A percentile compares a stretch with the other conserved stretches of the same genome.
Evolutionary conservation across 2,113 vertebrate species (phyloP).

Genomic region (Peromyscus californicus): DNA sequence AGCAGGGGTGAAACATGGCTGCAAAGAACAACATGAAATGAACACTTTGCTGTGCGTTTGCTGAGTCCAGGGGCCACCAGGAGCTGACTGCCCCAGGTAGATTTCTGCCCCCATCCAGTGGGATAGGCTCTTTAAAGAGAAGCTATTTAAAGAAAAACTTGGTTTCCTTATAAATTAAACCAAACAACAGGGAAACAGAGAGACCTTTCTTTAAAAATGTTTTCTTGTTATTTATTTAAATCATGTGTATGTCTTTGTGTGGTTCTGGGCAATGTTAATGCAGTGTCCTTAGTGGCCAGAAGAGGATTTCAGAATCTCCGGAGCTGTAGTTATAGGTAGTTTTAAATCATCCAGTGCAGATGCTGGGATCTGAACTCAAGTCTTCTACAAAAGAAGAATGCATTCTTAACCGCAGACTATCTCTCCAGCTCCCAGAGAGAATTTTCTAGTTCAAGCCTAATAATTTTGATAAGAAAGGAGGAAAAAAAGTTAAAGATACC

Average conservation of each 20-base stretch:
- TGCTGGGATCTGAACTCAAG: neutral
- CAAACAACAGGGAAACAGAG: neutral
- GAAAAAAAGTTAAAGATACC: neutral
- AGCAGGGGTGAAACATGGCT: neutral
- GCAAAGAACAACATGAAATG: neutral
- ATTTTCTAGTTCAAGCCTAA: slow-evolving; percentile 12
- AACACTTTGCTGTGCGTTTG: neutral
- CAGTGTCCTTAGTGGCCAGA: neutral
- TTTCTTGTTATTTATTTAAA: neutral
- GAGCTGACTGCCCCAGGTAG: neutral
- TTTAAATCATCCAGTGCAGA: neutral
- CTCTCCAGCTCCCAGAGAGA: neutral
- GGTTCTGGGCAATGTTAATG: neutral
- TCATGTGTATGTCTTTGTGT: neutral
- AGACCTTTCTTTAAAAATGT: neutral
- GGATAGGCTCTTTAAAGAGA: neutral
- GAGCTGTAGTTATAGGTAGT: neutral
- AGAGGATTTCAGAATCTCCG: neutral
- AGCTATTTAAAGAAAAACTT: neutral
- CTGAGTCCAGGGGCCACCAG: rapidly evolving
- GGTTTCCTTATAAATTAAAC: neutral
- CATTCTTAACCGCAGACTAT: neutral
- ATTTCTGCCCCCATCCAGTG: neutral
- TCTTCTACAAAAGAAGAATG: neutral
- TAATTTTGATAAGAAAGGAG: neutral